Evolutionary conservation across 1,140 invertebrate species (phyloP).

Genomic region (Acromyrmex echinatior): DNA sequence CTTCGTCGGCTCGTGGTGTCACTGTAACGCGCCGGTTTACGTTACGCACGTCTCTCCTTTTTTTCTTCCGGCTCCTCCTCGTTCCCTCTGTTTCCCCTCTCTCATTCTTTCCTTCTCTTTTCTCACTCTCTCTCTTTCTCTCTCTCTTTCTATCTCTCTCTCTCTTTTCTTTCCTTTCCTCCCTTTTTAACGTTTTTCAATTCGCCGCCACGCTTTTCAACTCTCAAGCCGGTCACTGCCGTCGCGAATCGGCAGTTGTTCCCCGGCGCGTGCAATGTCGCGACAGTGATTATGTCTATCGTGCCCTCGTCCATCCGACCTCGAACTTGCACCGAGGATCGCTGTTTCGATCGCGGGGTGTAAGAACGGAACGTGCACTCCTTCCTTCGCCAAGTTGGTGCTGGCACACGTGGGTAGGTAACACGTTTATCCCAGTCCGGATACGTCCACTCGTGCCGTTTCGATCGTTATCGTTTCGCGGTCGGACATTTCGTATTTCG

Average conservation of each 20-base stretch:
- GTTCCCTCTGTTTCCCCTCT: slow-evolving; percentile 40
- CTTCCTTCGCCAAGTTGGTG: slow-evolving; percentile 57
- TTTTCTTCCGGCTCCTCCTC: slow-evolving; percentile 57
- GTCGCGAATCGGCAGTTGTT: slow-evolving; percentile 45
- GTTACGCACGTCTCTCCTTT: slow-evolving; percentile 51
- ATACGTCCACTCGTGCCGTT: slow-evolving; percentile 50
- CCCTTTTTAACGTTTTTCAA: not conserved
- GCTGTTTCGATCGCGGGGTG: slow-evolving; percentile 11
- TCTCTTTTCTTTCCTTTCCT: not conserved
- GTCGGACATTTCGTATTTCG: slow-evolving; percentile 77
- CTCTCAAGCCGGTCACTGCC: not conserved
- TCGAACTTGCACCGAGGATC: slow-evolving; percentile 35
- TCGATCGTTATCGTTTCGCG: slow-evolving; percentile 32
- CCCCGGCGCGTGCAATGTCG: slow-evolving; percentile 62
- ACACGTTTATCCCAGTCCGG: slow-evolving; percentile 40
- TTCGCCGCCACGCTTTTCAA: slow-evolving; percentile 7
- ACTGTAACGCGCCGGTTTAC: slow-evolving; percentile 64
- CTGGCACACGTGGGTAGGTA: slow-evolving; percentile 65
- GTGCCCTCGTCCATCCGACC: slow-evolving; percentile 55
- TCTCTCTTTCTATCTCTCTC: not conserved
- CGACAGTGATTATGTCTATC: slow-evolving; percentile 73
- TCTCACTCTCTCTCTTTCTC: not conserved
- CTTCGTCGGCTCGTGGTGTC: slow-evolving; percentile 71
- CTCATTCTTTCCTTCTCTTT: slow-evolving; percentile 1
- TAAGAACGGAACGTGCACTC: not conserved